Evolutionary conservation across 2,888 invertebrate species (phyloP), one percentile per base, ranked within the genome.

Genomic region (Malachius bipustulatus): DNA sequence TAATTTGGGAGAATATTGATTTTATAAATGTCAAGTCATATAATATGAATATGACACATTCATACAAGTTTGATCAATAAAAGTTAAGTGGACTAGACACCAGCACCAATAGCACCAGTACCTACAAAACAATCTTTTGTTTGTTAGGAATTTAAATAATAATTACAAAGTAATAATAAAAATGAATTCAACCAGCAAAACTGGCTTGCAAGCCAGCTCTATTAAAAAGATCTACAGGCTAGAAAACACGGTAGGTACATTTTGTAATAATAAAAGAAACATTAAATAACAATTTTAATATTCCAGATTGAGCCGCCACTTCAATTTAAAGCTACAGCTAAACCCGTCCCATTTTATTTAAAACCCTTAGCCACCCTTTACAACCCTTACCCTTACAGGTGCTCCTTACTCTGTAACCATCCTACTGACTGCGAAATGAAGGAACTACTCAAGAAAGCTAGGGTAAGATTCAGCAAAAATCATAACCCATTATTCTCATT

Each of bases 321-420:
- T 26, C 65, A 72, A 36, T 53, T 76, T 40, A 61, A 63, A 52
- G 75, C 76, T 50, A 70, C 76, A 6, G 72, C 76, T 9, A 67
- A 66, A 15, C 78, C 80, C 2, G 82, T 83, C 2, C 81, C 83
- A 3, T 77, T 78, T 39, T 71, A 77, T 38, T 63, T 84, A 27
- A 76, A 84, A 32, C 85, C 85, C 0, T 82, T 81, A 52, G 82
- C 84, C 2, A 82, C 80, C 0, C 66, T 87, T 1, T 84, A 77
- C 62, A 87, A 87, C 60, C 87, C 87, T 0, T 87, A 80, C 59
- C 73, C 82, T 0, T 72, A 75, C 41, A 75, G 77, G 4, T 88
- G 87, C 55, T 87, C 87, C 0, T 75, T 87, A 4, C 66, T 87
- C 4, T 87, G 87, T 63, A 87, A 87, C 57, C 87, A 88, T 60